Evolutionary conservation across 2,888 invertebrate species (phyloP), one percentile per base, ranked within the genome.

Genomic region (Amaurobius ferox): DNA sequence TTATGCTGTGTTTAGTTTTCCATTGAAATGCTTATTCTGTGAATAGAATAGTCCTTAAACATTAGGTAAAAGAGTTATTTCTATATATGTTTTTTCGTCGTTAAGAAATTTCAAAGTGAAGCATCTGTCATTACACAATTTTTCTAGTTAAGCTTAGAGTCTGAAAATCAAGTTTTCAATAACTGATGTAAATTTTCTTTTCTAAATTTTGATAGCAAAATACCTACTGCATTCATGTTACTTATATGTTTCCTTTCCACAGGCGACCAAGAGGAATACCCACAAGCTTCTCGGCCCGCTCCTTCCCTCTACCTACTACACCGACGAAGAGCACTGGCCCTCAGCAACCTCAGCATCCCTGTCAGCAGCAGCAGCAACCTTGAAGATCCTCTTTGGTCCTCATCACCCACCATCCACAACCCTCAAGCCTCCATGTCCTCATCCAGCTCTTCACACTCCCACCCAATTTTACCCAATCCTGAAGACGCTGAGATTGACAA

Each of bases 401-500:
- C 83, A 1, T 76, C 83, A 1, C 77, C 83, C 30, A 85, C 77
- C 35, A 76, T 77, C 66, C 77, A 77, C 29, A 66, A 66, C 9
- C 35, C 48, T 1, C 30, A 23, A 5, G 28, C 77, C 23, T 29
- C 77, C 3, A 66, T 71, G 2, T 67, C 73, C 0, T 80, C 80
- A 0, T 74, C 80, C 26, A 66, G 68, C 7, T 74, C 74, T 5
- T 68, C 9, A 28, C 19, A 16, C 35, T 23, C 16, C n/a, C 35
- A 35, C 6, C 5, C 35, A 35, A 35, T 9, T 5, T 64, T 44
- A 39, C 74, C 70, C 62, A 73, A 76, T 40, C 81, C 70, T 29
- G 68, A 23, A 1, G 68, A 76, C 13, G 70, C 70, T 0, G 81
- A 64, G 6, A 83, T 70, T n/a, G 76, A 83, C 48, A 91, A 91